Base-by-base conservation (phyloP, 2,888 invertebrate species). In the Lasioglossum oenotherae region DNA sequence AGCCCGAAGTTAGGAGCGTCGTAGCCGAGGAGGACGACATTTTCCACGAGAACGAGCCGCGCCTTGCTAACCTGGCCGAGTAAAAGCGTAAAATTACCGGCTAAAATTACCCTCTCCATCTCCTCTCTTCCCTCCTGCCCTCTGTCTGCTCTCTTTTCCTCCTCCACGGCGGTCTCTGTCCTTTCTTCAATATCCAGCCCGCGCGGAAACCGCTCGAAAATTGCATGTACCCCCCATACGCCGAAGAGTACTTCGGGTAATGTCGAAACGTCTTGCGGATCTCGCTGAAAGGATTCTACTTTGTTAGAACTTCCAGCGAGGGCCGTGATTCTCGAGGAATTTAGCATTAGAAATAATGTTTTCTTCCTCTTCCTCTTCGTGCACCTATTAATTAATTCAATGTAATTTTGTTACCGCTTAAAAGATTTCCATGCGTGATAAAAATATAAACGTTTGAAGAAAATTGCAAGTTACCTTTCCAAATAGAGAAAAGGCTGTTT, bases 71-170 rank as follows among this genome's bases (percentile, higher is more conserved):
- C 92, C 89, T 88, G 87, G 81, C 89, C 90, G 89, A 90, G 93
- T 93, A 93, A 94, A 93, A 94, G 93, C 93, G 93, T 93, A 92
- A 94, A 94, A 93, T 94, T 94, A 92, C 92, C 89, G 91, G 86
- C 87, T 89, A 83, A 93, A 93, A 93, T 93, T 91, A 86, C 89
- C 89, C 84, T 81, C 82, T 88, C 85, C 53, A n/a, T 44, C 44
- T 76, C n/a, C 60, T 35, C 73, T 73, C 46, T 5, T n/a, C 31
- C 60, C n/a, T 35, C 64, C 44, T 10, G 12, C 76, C 78, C 72
- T 84, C 16, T 53, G 27, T 31, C 23, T 23, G 35, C 67, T 31
- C 31, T 35, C 67, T 35, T 10, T 67, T 38, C 35, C 35, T 2
- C 76, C 23, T 77, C 85, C 16, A 16, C 16, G 27, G 44, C 27